Base-by-base conservation (phyloP, 2,888 invertebrate genomes). In the Drosophila testacea region DNA sequence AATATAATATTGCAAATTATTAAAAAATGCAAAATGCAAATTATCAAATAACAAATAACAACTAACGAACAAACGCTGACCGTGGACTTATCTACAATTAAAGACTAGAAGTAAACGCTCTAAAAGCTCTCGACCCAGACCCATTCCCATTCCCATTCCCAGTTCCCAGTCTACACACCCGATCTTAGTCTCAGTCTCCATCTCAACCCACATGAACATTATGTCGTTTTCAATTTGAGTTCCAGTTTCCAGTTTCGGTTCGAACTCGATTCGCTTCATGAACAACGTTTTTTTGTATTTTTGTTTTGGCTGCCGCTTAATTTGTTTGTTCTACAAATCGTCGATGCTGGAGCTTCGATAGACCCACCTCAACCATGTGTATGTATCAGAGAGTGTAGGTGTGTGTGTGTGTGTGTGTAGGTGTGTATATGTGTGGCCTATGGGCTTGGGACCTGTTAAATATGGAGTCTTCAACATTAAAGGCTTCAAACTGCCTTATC, bases 51-150 rank as follows among this genome's bases (percentile, higher is more conserved):
- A 6, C 44, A 30, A 39, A 11, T 30, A 30, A 44, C 34, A 11
- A 38, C 22, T 28, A 22, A n/a, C 38, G 28, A 22, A 39, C 73
- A 62, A 66, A 57, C 54, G 60, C 57, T 51, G 79, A 52, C 73
- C 65, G 32, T 38, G 41, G 62, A 61, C 46, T 74, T 81, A 85
- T 85, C 85, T 77, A 42, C 47, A 79, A 85, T 85, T 86, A 83
- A 89, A 85, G 80, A 85, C 85, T 82, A 88, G 85, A 85, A 85
- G 88, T 89, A 85, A 85, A 88, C 80, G 88, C 67, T 89, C 65
- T 69, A 50, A 68, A 76, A 83, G 88, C 90, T 88, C 69, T 88
- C 83, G 72, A 73, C 89, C 79, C 70, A 56, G 50, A 22, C 52
- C 16, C 61, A 52, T 34, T 30, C 42, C 2, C 39, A 10, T n/a